phyloP scores from a whole-genome alignment of 2,797 vertebrate genomes.

The Poecilia velifera region DNA sequence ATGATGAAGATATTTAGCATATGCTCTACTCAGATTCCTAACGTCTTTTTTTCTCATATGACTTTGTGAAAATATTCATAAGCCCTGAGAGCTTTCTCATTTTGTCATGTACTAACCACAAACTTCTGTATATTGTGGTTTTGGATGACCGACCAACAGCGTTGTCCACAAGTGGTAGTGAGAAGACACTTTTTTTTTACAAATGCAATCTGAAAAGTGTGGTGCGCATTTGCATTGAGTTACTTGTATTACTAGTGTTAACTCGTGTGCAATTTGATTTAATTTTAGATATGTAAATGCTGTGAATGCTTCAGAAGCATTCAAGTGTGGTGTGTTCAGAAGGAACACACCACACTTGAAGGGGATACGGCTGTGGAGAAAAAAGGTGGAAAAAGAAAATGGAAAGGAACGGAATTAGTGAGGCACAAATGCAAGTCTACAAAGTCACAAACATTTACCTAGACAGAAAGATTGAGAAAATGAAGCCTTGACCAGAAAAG shows the following conservation, averaged over 20 bases:
- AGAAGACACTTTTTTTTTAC: neutral
- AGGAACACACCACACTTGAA: neutral
- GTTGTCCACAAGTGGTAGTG: neutral
- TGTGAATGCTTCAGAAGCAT: neutral
- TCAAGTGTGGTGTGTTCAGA: too few relatives aligned
- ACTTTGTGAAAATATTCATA: neutral
- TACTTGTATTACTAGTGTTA: neutral
- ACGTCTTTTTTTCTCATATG: constrained; percentile 30
- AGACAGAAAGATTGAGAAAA: neutral
- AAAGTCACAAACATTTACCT: neutral
- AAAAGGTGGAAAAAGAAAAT: neutral
- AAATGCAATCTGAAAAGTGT: neutral
- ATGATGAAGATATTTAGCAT: constrained; percentile 52
- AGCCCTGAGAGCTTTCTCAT: neutral
- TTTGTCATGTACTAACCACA: neutral
- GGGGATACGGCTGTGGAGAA: neutral
- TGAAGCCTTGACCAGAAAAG: neutral
- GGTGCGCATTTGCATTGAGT: neutral
- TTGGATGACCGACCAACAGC: neutral
- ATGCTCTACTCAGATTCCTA: constrained; percentile 39
- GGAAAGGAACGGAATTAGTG: neutral
- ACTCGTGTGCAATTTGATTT: neutral
- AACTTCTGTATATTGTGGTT: neutral
- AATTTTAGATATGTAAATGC: neutral
- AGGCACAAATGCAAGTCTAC: neutral